Percentiles rank a stretch among this genome's conserved stretches.
Evolutionary conservation across 2,888 invertebrate species (phyloP).

Genomic region (Campopleginae sp.): DNA sequence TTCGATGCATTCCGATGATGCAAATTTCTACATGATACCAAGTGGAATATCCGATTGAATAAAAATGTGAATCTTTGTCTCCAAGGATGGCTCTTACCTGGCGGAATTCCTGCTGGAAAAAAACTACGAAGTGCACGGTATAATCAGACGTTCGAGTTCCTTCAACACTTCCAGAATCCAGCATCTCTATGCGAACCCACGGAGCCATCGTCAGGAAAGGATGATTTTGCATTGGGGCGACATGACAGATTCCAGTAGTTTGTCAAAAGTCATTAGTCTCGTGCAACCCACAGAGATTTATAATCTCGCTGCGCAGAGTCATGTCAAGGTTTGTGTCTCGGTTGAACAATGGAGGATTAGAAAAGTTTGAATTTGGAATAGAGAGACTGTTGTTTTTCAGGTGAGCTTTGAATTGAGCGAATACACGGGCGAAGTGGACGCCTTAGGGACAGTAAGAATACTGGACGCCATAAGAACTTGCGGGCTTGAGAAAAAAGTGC

Average conservation of each 20-base stretch:
- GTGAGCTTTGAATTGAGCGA: conserved; percentile 98
- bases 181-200: conserved; percentile 96
- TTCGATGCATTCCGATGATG: not conserved
- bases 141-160: conserved; percentile 96
- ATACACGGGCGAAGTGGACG: conserved; percentile 99
- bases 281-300: conserved; percentile 97
- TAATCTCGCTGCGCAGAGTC: conserved; percentile 99
- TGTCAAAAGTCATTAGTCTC: conserved; percentile 93
- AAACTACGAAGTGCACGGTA: conserved; percentile 98
- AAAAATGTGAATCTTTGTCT: conserved; percentile 50
- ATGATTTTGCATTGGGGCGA: conserved; percentile 99
- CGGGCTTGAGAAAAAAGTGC: conserved; percentile 91
- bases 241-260: conserved; percentile 98
- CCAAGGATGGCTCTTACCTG: conserved; percentile 98
- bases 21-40: no score
- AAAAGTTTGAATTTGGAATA: not conserved
- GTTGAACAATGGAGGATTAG: not conserved
- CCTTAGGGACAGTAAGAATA: conserved; percentile 95
- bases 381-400: conserved; percentile 79
- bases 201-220: conserved; percentile 93
- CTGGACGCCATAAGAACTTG: conserved; percentile 97
- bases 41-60: conserved; percentile 66
- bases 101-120: conserved; percentile 96
- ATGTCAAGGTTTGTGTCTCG: conserved; percentile 92
- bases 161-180: conserved; percentile 99